A percentile compares a stretch with the other conserved stretches of the same genome.
phyloP scores from a whole-genome alignment of 1,140 invertebrate species.

The Aphelenchoides besseyi region DNA sequence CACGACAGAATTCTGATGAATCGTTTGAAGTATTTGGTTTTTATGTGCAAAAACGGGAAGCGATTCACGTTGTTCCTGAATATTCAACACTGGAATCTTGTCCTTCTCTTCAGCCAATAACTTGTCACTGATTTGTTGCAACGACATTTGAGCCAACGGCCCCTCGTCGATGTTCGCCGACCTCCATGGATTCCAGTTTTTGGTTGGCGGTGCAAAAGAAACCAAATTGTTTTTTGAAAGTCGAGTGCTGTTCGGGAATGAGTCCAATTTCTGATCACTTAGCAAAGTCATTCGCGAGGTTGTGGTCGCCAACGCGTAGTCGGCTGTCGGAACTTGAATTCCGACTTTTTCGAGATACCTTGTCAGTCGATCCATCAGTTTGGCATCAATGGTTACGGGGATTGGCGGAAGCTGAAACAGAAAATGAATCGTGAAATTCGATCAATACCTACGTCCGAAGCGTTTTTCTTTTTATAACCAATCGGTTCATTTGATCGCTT shows the following conservation, averaged over 20 bases:
- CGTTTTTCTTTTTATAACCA: constrained; percentile 73
- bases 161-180: constrained; percentile 77
- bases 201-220: constrained; percentile 86
- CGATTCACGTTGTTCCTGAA: constrained; percentile 30
- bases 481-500: constrained; percentile 75
- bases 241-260: constrained; percentile 65
- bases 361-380: constrained; percentile 32
- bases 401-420: constrained; percentile 48
- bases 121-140: constrained; percentile 79
- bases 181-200: constrained; percentile 82
- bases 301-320: constrained; percentile 9
- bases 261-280: constrained; percentile 68
- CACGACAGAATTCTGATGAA: constrained; percentile 67
- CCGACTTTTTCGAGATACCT: constrained; percentile 29
- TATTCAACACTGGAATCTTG: constrained; percentile 24
- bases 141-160: constrained; percentile 74
- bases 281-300: constrained; percentile 67
- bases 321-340: constrained; percentile 38
- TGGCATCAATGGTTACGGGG: constrained; percentile 36
- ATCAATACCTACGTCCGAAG: constrained; percentile 65
- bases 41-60: constrained; percentile 42
- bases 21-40: constrained; percentile 71
- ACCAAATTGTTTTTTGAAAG: constrained; percentile 70
- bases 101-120: constrained; percentile 70
- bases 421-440: constrained; percentile 9